Percentiles rank a stretch among this genome's conserved stretches.
Conservation (phyloP, 2,888 invertebrate species). For the Habrosyne pyritoides region DNA sequence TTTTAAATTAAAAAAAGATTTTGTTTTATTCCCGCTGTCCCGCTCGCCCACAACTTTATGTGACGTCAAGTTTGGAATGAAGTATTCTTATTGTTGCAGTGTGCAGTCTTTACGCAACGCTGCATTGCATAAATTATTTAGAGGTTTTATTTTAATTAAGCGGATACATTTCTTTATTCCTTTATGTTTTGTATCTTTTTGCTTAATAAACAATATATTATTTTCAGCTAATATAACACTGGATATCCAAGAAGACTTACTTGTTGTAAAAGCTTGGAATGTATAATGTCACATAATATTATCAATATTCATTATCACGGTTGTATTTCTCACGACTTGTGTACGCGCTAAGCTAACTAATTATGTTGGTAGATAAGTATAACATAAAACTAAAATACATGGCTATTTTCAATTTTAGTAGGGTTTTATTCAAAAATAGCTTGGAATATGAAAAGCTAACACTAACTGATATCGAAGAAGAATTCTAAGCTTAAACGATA, state of each 20-base stretch:
- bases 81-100: conserved; percentile 74
- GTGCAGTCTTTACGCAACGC: conserved; percentile 67
- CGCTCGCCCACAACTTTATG: conserved; percentile 79
- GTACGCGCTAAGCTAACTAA: conserved; percentile 51
- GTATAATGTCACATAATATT: conserved; percentile 28
- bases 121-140: conserved; percentile 75
- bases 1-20: conserved; percentile 76
- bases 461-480: background rate
- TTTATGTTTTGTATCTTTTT: conserved; percentile 21
- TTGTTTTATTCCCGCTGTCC: conserved; percentile 69
- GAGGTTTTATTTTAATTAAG: conserved; percentile 70
- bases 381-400: too few relatives aligned
- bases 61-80: conserved; percentile 79
- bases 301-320: conserved; percentile 47
- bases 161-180: conserved; percentile 22
- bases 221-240: too few relatives aligned
- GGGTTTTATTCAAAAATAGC: too few relatives aligned
- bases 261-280: conserved; percentile 10
- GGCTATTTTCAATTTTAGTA: too few relatives aligned
- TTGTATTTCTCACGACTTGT: conserved; percentile 40
- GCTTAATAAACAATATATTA: conserved; percentile 26
- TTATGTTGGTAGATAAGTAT: conserved; percentile 25
- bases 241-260: background rate
- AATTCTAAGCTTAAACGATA: too few relatives aligned
- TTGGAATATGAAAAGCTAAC: too few relatives aligned